Evolutionary conservation across 2,113 vertebrate genomes (phyloP), one percentile per base, ranked within the genome.

Genomic region (Hirundichthys speculiger): DNA sequence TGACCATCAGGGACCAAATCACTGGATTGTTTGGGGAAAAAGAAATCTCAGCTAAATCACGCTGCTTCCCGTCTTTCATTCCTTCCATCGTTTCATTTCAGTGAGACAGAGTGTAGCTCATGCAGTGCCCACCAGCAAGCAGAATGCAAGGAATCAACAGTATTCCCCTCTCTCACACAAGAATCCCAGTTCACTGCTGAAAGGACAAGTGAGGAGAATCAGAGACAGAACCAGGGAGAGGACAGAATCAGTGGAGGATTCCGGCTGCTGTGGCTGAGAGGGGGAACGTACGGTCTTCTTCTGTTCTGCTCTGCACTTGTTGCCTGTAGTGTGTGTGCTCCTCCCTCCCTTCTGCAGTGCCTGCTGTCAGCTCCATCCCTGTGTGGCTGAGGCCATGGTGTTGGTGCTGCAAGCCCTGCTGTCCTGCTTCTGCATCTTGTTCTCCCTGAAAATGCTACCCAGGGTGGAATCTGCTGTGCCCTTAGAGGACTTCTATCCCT

Each of bases 401-500:
- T 78, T 88, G 89, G 79, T 75, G 80, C 86, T 88, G 70, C 81
- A 62, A 83, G 74, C 71, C 77, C 82, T 88, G 72, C 79, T 90
- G 84, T 65, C 80, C 79, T 89, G 87, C 74, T 62, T 92, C 69
- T 90, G 83, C 72, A 79, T 73, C 64, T 83, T 92, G 76, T 61
- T 90, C 54, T 86, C 68, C 80, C 84, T 93, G 70, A 77, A 77
- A 69, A 67, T 85, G 76, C 86, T 81, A 80, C 77, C 75, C 27
- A 24, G 71, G 54, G 87, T 87, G 73, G 80, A 86, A 42, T 80
- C 80, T 0, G 89, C 92, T 22, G 95, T 97, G 76, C 92, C 95
- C 27, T 89, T 98, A 50, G 86, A 93, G 25, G 95, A 96, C 56
- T 98, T 99, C 88, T 99, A 98, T 88, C 95, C 96, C 18, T 98